A percentile compares a stretch with the other conserved stretches of the same genome.
These are phyloP conservation scores for Ageneiosus marmoratus DNA, from an alignment of 2,113 vertebrate genomes.

Conservation along the genomic window DNA sequence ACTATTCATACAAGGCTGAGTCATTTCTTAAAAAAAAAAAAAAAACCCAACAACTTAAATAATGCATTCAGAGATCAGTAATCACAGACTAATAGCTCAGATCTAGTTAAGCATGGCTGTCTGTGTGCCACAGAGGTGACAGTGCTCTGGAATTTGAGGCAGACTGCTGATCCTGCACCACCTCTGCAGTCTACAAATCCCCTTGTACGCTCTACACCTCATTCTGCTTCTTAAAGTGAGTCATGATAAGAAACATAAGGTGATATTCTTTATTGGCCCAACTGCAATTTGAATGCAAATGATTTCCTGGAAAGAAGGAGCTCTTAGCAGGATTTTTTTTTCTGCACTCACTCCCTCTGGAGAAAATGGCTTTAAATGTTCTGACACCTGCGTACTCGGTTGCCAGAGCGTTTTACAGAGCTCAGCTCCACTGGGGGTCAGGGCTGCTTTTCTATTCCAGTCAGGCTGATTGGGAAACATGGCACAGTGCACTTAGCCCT, in stretches of 20 bases:
- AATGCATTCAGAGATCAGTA: slow-evolving; percentile 15
- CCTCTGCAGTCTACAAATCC: slow-evolving; percentile 30
- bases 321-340: slow-evolving; percentile 6
- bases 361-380: slow-evolving; percentile 42
- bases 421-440: slow-evolving; percentile 23
- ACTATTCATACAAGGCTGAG: not conserved
- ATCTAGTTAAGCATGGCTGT: slow-evolving; percentile 26
- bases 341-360: slow-evolving; percentile 5
- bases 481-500: slow-evolving; percentile 29
- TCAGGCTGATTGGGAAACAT: slow-evolving; percentile 33
- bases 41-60: not conserved
- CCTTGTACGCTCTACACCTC: slow-evolving; percentile 13
- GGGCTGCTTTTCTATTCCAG: slow-evolving; percentile 41
- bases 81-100: slow-evolving; percentile 27
- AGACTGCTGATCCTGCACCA: slow-evolving; percentile 27
- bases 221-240: slow-evolving; percentile 30
- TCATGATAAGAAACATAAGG: slow-evolving; percentile 32
- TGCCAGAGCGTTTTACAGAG: slow-evolving; percentile 23
- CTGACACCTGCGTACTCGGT: slow-evolving; percentile 42
- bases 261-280: not conserved
- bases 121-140: slow-evolving; percentile 22
- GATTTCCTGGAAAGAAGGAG: slow-evolving; percentile 20
- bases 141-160: slow-evolving; percentile 7
- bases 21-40: not conserved
- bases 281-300: slow-evolving; percentile 33